Percentiles rank a stretch among this genome's conserved stretches.
Evolutionary conservation across 1,140 invertebrate genomes (phyloP).

Genomic region (Papilio polytes): DNA sequence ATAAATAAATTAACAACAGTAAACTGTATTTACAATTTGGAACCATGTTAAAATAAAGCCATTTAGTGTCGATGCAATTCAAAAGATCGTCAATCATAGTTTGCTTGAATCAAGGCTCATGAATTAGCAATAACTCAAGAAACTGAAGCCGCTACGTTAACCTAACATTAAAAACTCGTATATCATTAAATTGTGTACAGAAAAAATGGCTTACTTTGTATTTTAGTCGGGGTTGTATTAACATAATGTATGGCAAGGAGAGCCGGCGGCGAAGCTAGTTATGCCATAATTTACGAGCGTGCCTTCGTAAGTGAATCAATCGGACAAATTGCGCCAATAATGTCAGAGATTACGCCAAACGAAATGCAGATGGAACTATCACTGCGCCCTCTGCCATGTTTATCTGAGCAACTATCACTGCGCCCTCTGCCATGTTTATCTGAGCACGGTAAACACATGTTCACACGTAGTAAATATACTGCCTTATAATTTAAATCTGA

Average conservation of each 20-base stretch:
- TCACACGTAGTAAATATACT: conserved; percentile 37
- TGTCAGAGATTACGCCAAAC: conserved; percentile 38
- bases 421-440: conserved; percentile 17
- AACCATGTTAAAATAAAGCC: conserved; percentile 29
- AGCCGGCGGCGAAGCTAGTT: conserved; percentile 36
- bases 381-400: conserved; percentile 24
- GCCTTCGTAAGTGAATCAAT: conserved; percentile 49
- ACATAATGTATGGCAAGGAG: conserved; percentile 18
- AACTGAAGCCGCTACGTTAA: not conserved
- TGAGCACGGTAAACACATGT: conserved; percentile 3
- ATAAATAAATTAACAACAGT: not conserved
- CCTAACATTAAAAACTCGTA: conserved; percentile 27
- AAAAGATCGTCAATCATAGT: conserved; percentile 24
- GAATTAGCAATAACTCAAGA: conserved; percentile 35
- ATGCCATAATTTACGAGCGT: conserved; percentile 41
- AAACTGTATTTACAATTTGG: not conserved
- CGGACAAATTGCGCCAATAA: conserved; percentile 47
- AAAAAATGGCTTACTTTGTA: conserved; percentile 36
- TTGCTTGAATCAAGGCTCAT: conserved; percentile 22
- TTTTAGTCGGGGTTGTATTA: conserved; percentile 30
- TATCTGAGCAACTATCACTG: conserved; percentile 34
- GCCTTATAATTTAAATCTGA: conserved; percentile 34
- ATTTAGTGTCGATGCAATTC: conserved; percentile 8
- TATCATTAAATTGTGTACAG: conserved; percentile 31
- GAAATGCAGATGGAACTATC: conserved; percentile 39